Base-by-base conservation (phyloP, 2,888 invertebrate genomes). In the Tubulanus polymorphus region DNA sequence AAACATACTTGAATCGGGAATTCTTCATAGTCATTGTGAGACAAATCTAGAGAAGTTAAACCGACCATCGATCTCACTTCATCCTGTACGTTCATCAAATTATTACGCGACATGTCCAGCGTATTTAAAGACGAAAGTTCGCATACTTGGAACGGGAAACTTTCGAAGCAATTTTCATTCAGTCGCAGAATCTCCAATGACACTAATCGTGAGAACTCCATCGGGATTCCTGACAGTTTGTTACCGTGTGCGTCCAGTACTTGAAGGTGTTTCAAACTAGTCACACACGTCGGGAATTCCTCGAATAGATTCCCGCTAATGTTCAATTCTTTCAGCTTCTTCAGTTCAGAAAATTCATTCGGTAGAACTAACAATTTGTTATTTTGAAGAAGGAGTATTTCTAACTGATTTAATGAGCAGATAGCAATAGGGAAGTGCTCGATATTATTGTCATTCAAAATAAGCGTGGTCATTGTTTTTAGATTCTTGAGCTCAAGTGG, bases 1-100 rank as follows among this genome's bases (percentile, higher is more conserved):
- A 65, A 55, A 48, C 70, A 68, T 3, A 73, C 66, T 10, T 67
- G 59, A 46, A 64, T 67, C 2, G 76, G 76, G 58, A 76, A 75
- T 54, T 69, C 71, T 23, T 64, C 56, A 55, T 74, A 75, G 32
- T 63, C 53, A 55, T 75, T 76, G 50, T 74, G 62, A 3, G 72
- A 74, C n/a, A 76, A 55, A 53, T 74, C 68, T 15, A 76, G 51
- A 15, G 68, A 68, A 2, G 55, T 54, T 10, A 75, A 59, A 5
- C 50, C 32, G 8, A 26, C 37, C 50, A 95, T 82, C 68, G 91
- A 88, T 63, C 93, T 92, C 84, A 94, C 89, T 8, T 92, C 92
- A 41, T 69, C 69, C 1, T 73, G 71, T 23, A 72, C 57, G 12
- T 69, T 67, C 12, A 61, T 63, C 3, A 75, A 25, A 5, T 51